phyloP scores from a whole-genome alignment of 2,888 invertebrate species.

The Allolobophora icterica region DNA sequence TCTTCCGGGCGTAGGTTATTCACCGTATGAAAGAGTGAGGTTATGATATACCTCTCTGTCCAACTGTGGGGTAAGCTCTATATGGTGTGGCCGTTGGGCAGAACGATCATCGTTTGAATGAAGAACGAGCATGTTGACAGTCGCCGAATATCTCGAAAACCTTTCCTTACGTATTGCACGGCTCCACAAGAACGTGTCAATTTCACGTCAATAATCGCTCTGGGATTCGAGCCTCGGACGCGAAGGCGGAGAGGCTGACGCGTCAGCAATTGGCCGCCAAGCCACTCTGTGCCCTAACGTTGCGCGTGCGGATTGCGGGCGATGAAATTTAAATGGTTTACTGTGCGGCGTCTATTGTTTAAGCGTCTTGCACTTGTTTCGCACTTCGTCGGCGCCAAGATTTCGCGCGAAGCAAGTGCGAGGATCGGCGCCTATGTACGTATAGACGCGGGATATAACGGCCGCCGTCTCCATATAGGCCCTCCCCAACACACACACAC shows the following conservation, averaged over 20 bases:
- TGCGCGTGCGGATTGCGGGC: neutral
- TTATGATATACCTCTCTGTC: too few species aligned
- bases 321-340: constrained; percentile 1
- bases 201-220: neutral
- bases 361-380: constrained; percentile 17
- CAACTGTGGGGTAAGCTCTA: too few species aligned
- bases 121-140: neutral
- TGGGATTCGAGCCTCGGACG: neutral
- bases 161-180: neutral
- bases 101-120: neutral
- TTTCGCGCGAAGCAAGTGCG: constrained; percentile 17
- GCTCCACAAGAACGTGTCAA: neutral
- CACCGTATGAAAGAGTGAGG: too few species aligned
- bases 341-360: neutral
- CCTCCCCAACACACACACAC: neutral
- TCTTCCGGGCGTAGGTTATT: neutral
- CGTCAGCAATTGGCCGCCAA: neutral
- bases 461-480: neutral
- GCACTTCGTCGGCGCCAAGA: constrained; percentile 17
- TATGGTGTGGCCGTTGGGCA: too few species aligned
- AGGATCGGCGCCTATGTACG: neutral
- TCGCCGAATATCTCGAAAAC: neutral
- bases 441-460: constrained; percentile 1
- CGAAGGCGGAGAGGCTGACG: neutral
- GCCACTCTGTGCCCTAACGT: neutral